Evolutionary conservation across 2,888 invertebrate genomes (phyloP), one percentile per base, ranked within the genome.

Genomic region (Tineola bisselliella): DNA sequence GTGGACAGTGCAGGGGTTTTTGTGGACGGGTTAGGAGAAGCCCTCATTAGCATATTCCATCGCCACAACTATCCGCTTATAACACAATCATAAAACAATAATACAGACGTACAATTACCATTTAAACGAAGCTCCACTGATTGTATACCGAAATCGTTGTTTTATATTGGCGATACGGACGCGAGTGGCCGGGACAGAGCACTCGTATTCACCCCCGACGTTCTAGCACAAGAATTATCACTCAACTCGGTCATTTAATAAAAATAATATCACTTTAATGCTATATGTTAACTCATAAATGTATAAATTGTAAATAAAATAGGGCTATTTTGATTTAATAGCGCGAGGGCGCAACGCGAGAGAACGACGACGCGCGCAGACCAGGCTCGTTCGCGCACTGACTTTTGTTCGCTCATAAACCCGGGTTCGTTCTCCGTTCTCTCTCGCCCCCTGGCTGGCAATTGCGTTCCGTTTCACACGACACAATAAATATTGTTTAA

Each of bases 1-100:
- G 87, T 31, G 60, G 60, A 76, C 77, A 79, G 84, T 86, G 87
- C 87, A 84, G 87, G 81, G 82, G 77, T 86, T 87, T 84, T 84
- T 84, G 82, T 83, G 75, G 77, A 76, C 76, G 78, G 73, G 76
- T 75, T 76, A 73, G 80, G 84, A 84, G 82, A 79, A 83, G 82
- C 76, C 72, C 76, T 76, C 75, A 83, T 86, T 84, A 81, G 81
- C 84, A 87, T 84, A 84, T 81, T 79, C 77, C 73, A 81, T 76
- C 70, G 75, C 74, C 73, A 75, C 74, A 70, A 19, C 11, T 48
- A 5, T 1, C 54, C 17, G n/a, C 5, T 2, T 6, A 6, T 15
- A 48, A 31, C 10, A 31, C 12, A 12, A 33, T 13, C 12, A n/a
- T 19, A 59, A 13, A 11, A 12, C 4, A 19, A 33, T 59, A 15